Evolutionary conservation across 2,888 invertebrate genomes (phyloP), one percentile per base, ranked within the genome.

Genomic region (Diarsia dahlii): DNA sequence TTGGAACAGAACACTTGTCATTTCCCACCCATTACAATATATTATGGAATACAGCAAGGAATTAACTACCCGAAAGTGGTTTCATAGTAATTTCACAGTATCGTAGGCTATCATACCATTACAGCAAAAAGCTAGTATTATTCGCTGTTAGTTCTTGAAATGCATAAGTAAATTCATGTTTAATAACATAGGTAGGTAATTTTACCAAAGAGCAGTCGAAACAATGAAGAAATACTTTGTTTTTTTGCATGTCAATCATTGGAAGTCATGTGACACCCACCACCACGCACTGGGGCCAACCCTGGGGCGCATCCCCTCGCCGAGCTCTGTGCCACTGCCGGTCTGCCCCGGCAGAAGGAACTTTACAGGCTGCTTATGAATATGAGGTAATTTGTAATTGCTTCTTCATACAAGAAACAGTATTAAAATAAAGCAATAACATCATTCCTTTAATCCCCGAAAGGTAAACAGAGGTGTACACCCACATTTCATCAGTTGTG

Each of bases 211-310:
- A 58, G 28, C 28, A 8, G 28, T 58, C 15, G 58, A 28, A 58
- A 58, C 56, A 3, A 9, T 58, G 3, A 28, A 58, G 28, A 28
- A 58, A 58, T 28, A 15, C 28, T 28, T 28, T 28, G 58, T 58
- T 58, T 58, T 28, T 56, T 56, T 56, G 56, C 56, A 23, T 56
- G 23, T 56, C 56, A 23, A 56, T 6, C 56, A 23, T 56, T 56
- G 56, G 56, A 23, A 56, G 58, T 28, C 13, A 58, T 58, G 13
- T 58, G 58, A 58, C 58, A 58, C 28, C 58, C 58, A 58, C 58
- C 15, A 58, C 58, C 28, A 3, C 58, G 28, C 58, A 28, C 58
- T 28, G 58, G 28, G 58, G 28, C 6, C 23, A 58, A 28, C 15
- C 13, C 23, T 56, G 56, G 23, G 56, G 28, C 8, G 23, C 56